Percentiles rank a stretch among this genome's conserved stretches.
Evolutionary conservation across 2,888 invertebrate species (phyloP).

Genomic region (Nomada fucata): DNA sequence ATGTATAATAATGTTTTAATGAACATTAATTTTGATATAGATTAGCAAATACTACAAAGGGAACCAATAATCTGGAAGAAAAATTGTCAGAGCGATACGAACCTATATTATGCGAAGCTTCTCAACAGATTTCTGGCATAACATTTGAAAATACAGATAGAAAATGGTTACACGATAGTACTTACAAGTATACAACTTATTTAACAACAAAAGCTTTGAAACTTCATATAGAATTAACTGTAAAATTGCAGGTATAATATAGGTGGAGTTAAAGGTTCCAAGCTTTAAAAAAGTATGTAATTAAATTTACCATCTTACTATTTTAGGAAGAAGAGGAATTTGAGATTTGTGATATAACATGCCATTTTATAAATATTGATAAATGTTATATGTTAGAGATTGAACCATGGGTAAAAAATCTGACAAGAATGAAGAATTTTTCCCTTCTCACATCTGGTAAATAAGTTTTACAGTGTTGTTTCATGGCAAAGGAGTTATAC

Average conservation of each 20-base stretch:
- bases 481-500: background rate
- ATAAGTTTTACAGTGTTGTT: constrained; percentile 9
- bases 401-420: constrained; percentile 66
- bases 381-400: constrained; percentile 69
- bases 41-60: background rate
- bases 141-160: constrained; percentile 66
- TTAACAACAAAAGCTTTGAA: constrained; percentile 62
- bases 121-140: constrained; percentile 63
- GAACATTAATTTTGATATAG: constrained; percentile 28
- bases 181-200: constrained; percentile 65
- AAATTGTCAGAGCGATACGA: background rate
- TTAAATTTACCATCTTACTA: background rate
- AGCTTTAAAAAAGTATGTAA: background rate
- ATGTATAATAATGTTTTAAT: constrained; percentile 6
- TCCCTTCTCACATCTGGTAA: constrained; percentile 72
- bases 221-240: constrained; percentile 64
- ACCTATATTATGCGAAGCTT: constrained; percentile 50
- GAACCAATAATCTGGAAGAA: background rate
- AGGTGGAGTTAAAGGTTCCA: background rate
- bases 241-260: constrained; percentile 65
- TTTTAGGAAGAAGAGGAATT: constrained; percentile 48
- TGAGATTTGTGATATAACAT: constrained; percentile 66
- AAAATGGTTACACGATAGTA: constrained; percentile 66
- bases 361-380: constrained; percentile 63
- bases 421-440: constrained; percentile 69